Conservation (phyloP, 1,140 invertebrate genomes). For the Brachystomella parvula region DNA sequence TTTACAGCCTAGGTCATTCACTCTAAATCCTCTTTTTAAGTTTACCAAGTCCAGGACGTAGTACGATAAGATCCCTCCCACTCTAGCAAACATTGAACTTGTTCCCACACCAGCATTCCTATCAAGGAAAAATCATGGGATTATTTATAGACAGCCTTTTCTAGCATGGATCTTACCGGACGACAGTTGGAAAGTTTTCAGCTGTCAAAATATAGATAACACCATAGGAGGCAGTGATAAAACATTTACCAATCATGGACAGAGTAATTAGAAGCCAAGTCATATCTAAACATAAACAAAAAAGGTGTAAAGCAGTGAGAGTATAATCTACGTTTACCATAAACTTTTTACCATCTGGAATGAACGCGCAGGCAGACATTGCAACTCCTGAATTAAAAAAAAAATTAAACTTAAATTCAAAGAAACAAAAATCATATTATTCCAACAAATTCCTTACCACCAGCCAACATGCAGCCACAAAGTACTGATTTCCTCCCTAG, state of each 20-base stretch:
- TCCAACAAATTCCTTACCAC: conserved; percentile 45
- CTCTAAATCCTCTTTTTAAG: background rate
- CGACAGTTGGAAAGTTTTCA: conserved; percentile 75
- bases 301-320: conserved; percentile 12
- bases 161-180: conserved; percentile 53
- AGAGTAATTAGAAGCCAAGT: conserved; percentile 55
- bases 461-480: conserved; percentile 60
- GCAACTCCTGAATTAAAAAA: conserved; percentile 6
- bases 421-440: background rate
- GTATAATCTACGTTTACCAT: conserved; percentile 13
- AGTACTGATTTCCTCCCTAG: conserved; percentile 58
- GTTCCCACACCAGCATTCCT: conserved; percentile 40
- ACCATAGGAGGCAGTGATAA: conserved; percentile 70
- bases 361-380: conserved; percentile 15
- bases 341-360: conserved; percentile 23
- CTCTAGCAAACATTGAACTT: conserved; percentile 63
- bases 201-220: conserved; percentile 71
- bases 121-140: background rate
- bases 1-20: background rate
- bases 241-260: conserved; percentile 72
- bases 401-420: background rate
- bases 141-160: conserved; percentile 54
- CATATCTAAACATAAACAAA: conserved; percentile 46
- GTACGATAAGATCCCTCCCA: conserved; percentile 68
- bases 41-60: conserved; percentile 57